These are phyloP conservation scores for Oryctes rhinoceros DNA, from an alignment of 1,140 invertebrate genomes.

Conservation along the genomic window DNA sequence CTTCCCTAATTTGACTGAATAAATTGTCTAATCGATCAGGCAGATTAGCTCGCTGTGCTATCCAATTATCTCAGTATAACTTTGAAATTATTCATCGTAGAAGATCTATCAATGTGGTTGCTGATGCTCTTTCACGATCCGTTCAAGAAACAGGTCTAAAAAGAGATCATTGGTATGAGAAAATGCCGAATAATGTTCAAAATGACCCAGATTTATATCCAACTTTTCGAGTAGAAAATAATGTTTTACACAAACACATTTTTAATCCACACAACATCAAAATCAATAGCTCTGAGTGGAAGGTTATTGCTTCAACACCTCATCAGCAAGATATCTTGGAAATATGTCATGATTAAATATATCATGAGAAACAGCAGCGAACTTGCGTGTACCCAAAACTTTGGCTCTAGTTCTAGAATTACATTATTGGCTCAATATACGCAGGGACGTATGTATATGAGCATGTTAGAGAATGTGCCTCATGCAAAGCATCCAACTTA, in stretches of 20 bases:
- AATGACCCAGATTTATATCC: constrained; percentile 39
- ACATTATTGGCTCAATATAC: constrained; percentile 46
- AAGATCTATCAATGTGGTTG: constrained; percentile 40
- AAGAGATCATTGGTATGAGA: constrained; percentile 40
- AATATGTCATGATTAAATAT: constrained; percentile 39
- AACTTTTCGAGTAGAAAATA: constrained; percentile 35
- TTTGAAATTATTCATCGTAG: constrained; percentile 43
- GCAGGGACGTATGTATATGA: constrained; percentile 16
- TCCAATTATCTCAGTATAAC: constrained; percentile 33
- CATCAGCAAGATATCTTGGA: constrained; percentile 17
- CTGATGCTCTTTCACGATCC: constrained; percentile 42
- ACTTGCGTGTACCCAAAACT: constrained; percentile 44
- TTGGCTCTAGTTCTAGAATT: constrained; percentile 28
- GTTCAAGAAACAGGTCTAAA: constrained; percentile 5
- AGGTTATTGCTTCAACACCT: not conserved
- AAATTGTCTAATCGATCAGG: constrained; percentile 29
- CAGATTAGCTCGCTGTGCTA: constrained; percentile 38
- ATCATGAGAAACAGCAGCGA: constrained; percentile 14
- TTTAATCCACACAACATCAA: not conserved
- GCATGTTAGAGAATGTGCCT: constrained; percentile 37
- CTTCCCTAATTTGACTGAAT: constrained; percentile 39
- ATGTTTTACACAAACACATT: constrained; percentile 38
- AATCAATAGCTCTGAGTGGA: not conserved
- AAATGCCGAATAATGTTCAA: constrained; percentile 30
- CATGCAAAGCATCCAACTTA: constrained; percentile 22